These are phyloP conservation scores for Rhysida immarginata DNA, from an alignment of 1,140 invertebrate genomes.

Conservation along the genomic window DNA sequence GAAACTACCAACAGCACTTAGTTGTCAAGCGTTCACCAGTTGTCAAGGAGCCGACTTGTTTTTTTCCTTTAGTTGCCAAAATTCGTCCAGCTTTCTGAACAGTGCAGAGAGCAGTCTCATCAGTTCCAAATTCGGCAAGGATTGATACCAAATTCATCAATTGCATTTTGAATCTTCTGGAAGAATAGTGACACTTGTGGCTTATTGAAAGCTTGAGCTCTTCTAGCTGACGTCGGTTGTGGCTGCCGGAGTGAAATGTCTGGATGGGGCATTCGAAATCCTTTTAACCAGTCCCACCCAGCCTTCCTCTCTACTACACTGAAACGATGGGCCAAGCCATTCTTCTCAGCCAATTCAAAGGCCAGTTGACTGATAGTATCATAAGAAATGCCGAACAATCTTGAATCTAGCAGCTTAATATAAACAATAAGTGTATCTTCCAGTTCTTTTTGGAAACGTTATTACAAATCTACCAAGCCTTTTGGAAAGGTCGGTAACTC, in stretches of 20 bases:
- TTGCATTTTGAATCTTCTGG: background rate
- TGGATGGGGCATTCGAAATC: background rate
- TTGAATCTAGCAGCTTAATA: background rate
- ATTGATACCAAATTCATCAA: background rate
- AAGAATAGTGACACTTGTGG: background rate
- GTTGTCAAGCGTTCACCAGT: background rate
- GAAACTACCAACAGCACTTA: background rate
- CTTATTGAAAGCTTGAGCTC: background rate
- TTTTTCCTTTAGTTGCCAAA: background rate
- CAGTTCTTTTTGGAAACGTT: background rate
- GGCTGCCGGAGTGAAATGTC: background rate
- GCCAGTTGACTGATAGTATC: background rate
- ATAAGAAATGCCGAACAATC: background rate
- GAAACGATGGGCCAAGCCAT: background rate
- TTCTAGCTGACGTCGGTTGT: background rate
- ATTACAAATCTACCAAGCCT: background rate
- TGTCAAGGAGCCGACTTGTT: background rate
- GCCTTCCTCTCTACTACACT: background rate
- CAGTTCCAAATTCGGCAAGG: background rate
- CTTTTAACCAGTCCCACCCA: background rate
- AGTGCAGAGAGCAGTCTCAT: background rate
- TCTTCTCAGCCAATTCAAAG: background rate
- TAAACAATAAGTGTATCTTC: background rate
- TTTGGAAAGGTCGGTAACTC: background rate
- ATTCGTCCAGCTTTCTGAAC: background rate